Percentiles rank a stretch among this genome's conserved stretches.
phyloP scores from a whole-genome alignment of 2,113 vertebrate species.

The Lepus americanus region DNA sequence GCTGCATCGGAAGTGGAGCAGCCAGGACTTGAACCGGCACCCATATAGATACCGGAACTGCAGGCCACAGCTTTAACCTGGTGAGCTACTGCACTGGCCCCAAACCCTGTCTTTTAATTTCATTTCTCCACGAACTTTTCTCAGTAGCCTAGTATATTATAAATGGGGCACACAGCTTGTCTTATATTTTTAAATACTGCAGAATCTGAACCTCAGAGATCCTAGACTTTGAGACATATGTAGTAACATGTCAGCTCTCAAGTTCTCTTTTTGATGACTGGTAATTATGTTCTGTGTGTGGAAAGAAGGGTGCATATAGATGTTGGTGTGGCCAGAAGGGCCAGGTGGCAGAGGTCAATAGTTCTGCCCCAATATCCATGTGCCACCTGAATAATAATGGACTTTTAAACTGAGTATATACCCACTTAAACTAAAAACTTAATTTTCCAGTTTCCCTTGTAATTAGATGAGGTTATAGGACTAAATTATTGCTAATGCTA shows the following conservation, averaged over 20 bases:
- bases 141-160: not conserved
- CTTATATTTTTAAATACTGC: slow-evolving; percentile 2
- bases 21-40: too few species aligned
- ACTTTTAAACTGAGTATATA: slow-evolving; percentile 12
- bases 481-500: not conserved
- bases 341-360: not conserved
- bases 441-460: not conserved
- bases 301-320: not conserved
- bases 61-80: too few species aligned
- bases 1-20: too few species aligned
- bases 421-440: slow-evolving; percentile 48
- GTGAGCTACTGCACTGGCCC: too few species aligned
- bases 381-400: not conserved
- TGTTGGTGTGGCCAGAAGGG: not conserved
- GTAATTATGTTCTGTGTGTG: not conserved
- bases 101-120: too few species aligned
- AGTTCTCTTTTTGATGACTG: not conserved
- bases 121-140: too few species aligned
- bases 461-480: slow-evolving; percentile 16
- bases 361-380: not conserved
- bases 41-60: too few species aligned
- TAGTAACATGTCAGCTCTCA: not conserved
- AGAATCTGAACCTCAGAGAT: slow-evolving; percentile 8
- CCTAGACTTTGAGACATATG: slow-evolving; percentile 15
- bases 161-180: not conserved